Evolutionary conservation across 1,140 invertebrate species (phyloP), one percentile per base, ranked within the genome.

Genomic region (Papilio dardanus): DNA sequence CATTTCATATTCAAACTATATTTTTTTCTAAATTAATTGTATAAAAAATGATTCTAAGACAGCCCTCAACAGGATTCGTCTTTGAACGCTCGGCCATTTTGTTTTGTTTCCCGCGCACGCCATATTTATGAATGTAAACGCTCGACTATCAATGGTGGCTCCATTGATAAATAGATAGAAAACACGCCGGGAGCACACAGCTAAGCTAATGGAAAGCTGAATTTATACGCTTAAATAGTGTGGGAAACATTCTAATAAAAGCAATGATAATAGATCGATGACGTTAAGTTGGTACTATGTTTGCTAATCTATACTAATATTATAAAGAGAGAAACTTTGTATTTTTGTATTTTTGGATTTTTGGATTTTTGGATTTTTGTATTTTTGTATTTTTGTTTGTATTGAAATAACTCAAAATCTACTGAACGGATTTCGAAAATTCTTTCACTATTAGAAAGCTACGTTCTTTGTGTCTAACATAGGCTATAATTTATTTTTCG

Each of bases 121-220:
- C 62, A 77, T 81, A 80, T 85, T 85, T 81, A 83, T 81, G 81
- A 80, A 79, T 74, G 77, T 71, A 76, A 75, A 58, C 74, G 69
- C 76, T 74, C 67, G 35, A 33, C 80, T 76, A 79, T 80, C 77
- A 81, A 81, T 80, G 80, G 58, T 77, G 76, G 67, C 71, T 68
- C 68, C 80, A 85, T 85, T 85, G 81, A 85, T 85, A 81, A 85
- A 84, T 82, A 78, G 79, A 50, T 71, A 50, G 65, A 65, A 74
- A 71, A 68, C 33, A 30, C 67, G 68, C 42, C 42, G 58, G 35
- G 62, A 77, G 68, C 74, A 68, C 42, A 62, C 42, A 16, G 50
- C 67, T 33, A 71, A 74, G 69, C n/a, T 67, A 73, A 66, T 67
- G 35, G 42, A 46, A 77, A 74, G 46, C 67, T 69, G 46, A 28